These are phyloP conservation scores for Ariopsis seemanni DNA, from an alignment of 2,113 vertebrate species.

Conservation along the genomic window DNA sequence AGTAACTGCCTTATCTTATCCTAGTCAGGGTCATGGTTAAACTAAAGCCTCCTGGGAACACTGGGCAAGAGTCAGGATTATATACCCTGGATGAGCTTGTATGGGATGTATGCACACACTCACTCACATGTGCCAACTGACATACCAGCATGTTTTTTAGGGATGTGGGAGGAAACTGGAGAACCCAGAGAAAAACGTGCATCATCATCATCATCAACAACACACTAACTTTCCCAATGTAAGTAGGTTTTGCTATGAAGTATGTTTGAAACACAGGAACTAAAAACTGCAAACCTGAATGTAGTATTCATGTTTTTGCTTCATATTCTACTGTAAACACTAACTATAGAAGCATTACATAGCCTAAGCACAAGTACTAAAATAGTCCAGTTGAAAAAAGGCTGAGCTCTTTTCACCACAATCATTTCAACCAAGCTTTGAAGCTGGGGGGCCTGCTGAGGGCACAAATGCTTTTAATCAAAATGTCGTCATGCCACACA, in stretches of 20 bases:
- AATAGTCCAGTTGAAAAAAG: constrained; percentile 30
- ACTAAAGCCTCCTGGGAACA: no score
- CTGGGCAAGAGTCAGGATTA: background rate
- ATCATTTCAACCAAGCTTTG: constrained; percentile 51
- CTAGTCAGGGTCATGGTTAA: background rate
- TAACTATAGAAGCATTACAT: background rate
- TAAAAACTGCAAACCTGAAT: background rate
- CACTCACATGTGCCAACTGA: background rate
- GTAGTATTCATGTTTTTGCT: background rate
- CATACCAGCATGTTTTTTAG: background rate
- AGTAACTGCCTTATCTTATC: no score
- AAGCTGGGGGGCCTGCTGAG: constrained; percentile 35
- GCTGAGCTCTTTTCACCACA: constrained; percentile 25
- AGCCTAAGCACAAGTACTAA: constrained; percentile 7
- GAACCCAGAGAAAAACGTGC: background rate
- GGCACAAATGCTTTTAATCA: constrained; percentile 53
- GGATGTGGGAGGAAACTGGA: background rate
- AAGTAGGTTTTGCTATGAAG: background rate
- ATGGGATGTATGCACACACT: background rate
- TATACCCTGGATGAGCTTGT: background rate
- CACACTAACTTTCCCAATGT: background rate
- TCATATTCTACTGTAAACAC: background rate
- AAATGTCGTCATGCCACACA: constrained; percentile 50
- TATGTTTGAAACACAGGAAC: background rate
- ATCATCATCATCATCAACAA: background rate